Evolutionary conservation across 2,113 vertebrate genomes (phyloP).

Genomic region (Marcusenius ussheri): DNA sequence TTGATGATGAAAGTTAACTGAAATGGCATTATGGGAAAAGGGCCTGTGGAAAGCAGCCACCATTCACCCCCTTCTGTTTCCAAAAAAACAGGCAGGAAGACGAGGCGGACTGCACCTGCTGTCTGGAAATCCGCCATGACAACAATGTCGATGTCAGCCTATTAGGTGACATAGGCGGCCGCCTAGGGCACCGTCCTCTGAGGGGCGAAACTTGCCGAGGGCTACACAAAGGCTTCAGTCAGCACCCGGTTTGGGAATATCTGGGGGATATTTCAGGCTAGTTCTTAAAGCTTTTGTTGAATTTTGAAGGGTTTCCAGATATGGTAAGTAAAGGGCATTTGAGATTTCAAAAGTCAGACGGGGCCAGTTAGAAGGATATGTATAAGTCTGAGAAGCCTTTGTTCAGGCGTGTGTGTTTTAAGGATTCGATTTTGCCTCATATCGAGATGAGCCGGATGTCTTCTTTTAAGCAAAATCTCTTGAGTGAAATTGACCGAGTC

Average conservation of each 20-base stretch:
- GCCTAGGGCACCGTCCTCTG: background rate
- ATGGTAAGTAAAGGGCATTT: background rate
- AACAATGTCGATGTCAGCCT: background rate
- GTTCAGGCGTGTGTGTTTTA: background rate
- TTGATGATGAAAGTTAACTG: background rate
- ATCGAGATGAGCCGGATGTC: background rate
- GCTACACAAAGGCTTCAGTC: background rate
- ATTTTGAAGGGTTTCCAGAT: background rate
- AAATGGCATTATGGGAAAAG: background rate
- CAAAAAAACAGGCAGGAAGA: background rate
- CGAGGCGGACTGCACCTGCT: background rate
- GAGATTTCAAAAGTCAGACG: background rate
- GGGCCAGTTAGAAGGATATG: background rate
- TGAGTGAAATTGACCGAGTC: background rate
- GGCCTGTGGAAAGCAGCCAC: background rate
- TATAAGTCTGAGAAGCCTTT: background rate
- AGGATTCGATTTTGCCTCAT: background rate
- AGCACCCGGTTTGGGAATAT: background rate
- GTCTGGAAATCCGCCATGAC: background rate
- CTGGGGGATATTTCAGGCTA: slow-evolving; percentile 10
- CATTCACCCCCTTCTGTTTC: background rate
- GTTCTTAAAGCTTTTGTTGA: background rate
- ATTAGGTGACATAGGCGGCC: background rate
- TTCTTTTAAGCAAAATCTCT: background rate
- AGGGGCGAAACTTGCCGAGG: background rate